phyloP scores from a whole-genome alignment of 2,113 vertebrate species.

The Poecilia latipinna region DNA sequence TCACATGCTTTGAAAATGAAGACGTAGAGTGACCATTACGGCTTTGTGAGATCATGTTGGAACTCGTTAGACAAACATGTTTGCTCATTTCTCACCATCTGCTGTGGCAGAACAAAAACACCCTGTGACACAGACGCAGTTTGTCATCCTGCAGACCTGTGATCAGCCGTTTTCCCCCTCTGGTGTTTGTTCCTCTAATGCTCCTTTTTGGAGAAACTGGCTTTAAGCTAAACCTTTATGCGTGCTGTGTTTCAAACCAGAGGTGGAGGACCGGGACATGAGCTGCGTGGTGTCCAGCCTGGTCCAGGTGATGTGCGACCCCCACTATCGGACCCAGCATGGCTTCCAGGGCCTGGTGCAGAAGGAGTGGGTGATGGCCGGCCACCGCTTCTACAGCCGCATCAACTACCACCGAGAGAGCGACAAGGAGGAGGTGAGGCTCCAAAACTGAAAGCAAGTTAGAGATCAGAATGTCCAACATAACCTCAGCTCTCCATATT shows the following conservation, averaged over 20 bases:
- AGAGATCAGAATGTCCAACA: no score
- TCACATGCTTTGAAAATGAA: no score
- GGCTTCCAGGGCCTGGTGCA: slow-evolving; percentile 94
- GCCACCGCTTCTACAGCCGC: slow-evolving; percentile 89
- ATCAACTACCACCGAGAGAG: slow-evolving; percentile 78
- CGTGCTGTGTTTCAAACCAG: slow-evolving; percentile 65
- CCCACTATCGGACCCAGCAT: slow-evolving; percentile 80
- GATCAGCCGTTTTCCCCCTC: not conserved
- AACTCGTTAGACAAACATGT: no score
- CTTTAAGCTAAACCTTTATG: not conserved
- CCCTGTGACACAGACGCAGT: not conserved
- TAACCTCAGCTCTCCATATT: no score
- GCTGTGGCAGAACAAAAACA: not conserved
- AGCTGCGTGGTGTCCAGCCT: slow-evolving; percentile 91
- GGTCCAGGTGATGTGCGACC: slow-evolving; percentile 91
- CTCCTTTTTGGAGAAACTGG: no score
- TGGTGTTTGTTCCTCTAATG: no score
- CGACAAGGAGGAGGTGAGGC: slow-evolving; percentile 84
- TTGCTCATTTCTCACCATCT: not conserved
- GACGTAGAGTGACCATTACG: no score
- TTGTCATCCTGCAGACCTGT: slow-evolving; percentile 2
- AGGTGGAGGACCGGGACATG: slow-evolving; percentile 89
- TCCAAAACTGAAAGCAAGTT: no score
- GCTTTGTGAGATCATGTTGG: no score
- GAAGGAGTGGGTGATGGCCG: slow-evolving; percentile 92